Base-by-base conservation (phyloP, 2,113 vertebrate species). In the Burhinus oedicnemus region DNA sequence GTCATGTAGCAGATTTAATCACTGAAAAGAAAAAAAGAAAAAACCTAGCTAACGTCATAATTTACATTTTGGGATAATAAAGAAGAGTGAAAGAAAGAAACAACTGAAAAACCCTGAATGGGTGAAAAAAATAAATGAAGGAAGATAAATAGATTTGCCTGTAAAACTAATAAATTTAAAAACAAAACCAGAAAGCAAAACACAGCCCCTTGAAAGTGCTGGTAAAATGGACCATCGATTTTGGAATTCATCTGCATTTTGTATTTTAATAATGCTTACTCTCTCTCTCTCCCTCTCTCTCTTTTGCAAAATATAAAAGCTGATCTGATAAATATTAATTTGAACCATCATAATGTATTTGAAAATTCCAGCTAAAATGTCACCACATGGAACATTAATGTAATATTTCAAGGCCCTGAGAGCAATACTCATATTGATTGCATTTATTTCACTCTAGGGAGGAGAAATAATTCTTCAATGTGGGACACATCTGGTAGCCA, bases 241-340 rank as follows among this genome's bases (percentile, higher is more conserved):
- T 98, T 98, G 98, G 98, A 98, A 98, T 98, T 98, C 98, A 99
- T 99, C 98, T 99, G 98, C 98, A 99, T 99, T 98, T 98, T 99
- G 99, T 99, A 99, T 98, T 98, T 99, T 99, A 99, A 99, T 99
- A 99, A 98, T 98, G 98, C 97, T 98, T 97, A 98, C 97, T 97
- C 97, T 97, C 97, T 97, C 97, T 97, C 98, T 64, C 97, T 60
- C 93, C 74, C 97, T 85, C 92, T 97, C 98, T 98, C 99, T 99
- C 98, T 99, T 99, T 99, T 99, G 99, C 99, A 99, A 99, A 99
- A 99, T 99, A 99, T 99, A 99, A 99, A 99, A 99, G 99, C 99
- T 99, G 98, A 99, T 99, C 99, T 99, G 99, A 99, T 99, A 99
- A 99, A 99, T 99, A 99, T 99, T 99, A 99, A 99, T 99, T 99